Base-by-base conservation (phyloP, 2,113 vertebrate genomes). In the Forbesichthys papilliferus region DNA sequence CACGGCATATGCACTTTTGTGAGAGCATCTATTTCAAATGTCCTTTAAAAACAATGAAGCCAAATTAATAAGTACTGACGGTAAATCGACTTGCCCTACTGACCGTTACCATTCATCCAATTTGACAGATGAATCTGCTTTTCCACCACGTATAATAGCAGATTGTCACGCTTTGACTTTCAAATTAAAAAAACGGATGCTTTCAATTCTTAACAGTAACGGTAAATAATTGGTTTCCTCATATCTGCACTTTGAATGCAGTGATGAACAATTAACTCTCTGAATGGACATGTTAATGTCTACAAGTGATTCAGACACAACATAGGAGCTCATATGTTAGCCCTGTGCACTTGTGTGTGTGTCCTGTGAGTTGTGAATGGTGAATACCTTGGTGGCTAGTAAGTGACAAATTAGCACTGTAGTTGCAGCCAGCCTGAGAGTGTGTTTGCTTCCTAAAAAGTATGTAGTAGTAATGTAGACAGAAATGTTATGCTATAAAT, bases 201-300 rank as follows among this genome's bases (percentile, higher is more conserved):
- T 86, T 77, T 80, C 53, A 60, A 67, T 82, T 71, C 73, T 75
- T 70, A 75, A 87, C 42, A 27, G 60, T n/a, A 52, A 55, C 34
- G 64, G 52, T 61, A 63, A 85, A 78, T 84, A 90, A 87, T 88
- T 85, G 77, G 62, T 80, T 88, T 88, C 84, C 73, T 79, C 33
- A 71, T 78, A 84, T 82, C 80, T 60, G 10, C 13, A 46, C 68
- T 66, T 57, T 67, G 73, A 86, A 86, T 61, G 69, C 33, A 59
- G 73, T 42, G 48, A 49, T 18, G 34, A 54, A 73, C 79, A 87
- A 88, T 88, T 84, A 82, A 74, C 64, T 83, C 76, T 66, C 68
- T 81, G 77, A 75, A 85, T 79, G 62, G 69, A 65, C 62, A 59
- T 60, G 71, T 73, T 48, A 69, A 55, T 69, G 47, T 72, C 60